Conservation (phyloP, 1,140 invertebrate species). For the Trachelipus rathkii region DNA sequence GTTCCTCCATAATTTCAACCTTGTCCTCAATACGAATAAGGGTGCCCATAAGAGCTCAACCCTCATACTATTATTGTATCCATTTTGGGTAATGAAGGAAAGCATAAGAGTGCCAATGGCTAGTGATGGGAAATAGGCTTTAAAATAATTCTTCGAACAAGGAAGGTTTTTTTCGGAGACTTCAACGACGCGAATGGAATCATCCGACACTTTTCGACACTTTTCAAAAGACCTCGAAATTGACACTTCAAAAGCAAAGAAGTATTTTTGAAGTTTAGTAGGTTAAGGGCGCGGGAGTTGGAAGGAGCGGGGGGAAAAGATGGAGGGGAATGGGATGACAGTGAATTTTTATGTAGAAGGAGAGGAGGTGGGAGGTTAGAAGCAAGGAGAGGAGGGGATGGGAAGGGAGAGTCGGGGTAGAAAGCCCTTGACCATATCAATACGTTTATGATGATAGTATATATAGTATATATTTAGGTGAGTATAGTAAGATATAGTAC, state of each 20-base stretch:
- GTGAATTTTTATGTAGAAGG: not conserved
- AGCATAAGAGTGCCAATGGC: not conserved
- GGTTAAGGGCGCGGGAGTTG: conserved; percentile 2
- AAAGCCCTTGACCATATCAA: conserved; percentile 7
- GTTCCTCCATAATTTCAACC: not conserved
- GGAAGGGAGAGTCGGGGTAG: not conserved
- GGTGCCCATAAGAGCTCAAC: not conserved
- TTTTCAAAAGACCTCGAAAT: not conserved
- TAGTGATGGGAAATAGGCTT: not conserved
- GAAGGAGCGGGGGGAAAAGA: too few relatives aligned
- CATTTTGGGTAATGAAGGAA: not conserved
- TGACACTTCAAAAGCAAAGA: conserved; percentile 3
- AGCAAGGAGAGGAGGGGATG: not conserved
- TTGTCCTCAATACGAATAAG: conserved; percentile 3
- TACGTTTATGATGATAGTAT: too few relatives aligned
- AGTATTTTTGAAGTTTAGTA: conserved; percentile 5
- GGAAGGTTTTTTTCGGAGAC: not conserved
- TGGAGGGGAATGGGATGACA: not conserved
- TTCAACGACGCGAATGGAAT: not conserved
- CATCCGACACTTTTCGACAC: not conserved
- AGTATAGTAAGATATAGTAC: too few relatives aligned
- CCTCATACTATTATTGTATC: not conserved
- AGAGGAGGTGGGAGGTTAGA: not conserved
- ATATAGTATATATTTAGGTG: too few relatives aligned
- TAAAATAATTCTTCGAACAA: not conserved